Conservation (phyloP, 1,140 invertebrate genomes). For the Matsumurasca onukii region DNA sequence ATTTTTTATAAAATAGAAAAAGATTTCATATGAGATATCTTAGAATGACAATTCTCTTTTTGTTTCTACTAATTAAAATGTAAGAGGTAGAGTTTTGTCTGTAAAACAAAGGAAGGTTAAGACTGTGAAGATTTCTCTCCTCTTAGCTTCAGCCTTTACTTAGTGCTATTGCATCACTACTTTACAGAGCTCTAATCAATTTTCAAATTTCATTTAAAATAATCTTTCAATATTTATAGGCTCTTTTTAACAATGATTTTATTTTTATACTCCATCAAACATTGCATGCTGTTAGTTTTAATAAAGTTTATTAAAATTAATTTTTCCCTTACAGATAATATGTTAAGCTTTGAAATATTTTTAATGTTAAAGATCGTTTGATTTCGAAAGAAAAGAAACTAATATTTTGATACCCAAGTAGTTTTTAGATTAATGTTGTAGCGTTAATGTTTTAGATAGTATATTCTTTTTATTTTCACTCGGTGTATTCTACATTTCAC, state of each 20-base stretch:
- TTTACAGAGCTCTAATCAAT: neutral
- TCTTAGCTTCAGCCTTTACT: too few relatives aligned
- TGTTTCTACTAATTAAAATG: too few relatives aligned
- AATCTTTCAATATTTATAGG: neutral
- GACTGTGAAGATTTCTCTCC: neutral
- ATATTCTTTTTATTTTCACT: neutral
- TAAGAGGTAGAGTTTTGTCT: neutral
- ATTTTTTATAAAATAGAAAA: too few relatives aligned
- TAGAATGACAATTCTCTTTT: too few relatives aligned
- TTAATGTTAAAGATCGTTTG: neutral
- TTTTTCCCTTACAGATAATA: neutral
- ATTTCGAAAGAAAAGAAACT: neutral
- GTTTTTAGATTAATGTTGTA: neutral
- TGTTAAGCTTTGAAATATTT: neutral
- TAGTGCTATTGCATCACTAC: neutral
- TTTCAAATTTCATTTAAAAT: neutral
- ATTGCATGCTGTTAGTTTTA: neutral
- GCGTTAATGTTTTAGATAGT: neutral
- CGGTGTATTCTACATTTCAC: neutral
- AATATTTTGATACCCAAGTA: slow-evolving; percentile 10
- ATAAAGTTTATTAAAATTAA: neutral
- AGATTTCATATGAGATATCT: too few relatives aligned
- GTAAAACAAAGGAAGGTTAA: neutral
- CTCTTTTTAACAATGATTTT: neutral
- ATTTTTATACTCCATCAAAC: neutral